Conservation (phyloP, 2,888 invertebrate genomes). For the Corythucha ciliata region DNA sequence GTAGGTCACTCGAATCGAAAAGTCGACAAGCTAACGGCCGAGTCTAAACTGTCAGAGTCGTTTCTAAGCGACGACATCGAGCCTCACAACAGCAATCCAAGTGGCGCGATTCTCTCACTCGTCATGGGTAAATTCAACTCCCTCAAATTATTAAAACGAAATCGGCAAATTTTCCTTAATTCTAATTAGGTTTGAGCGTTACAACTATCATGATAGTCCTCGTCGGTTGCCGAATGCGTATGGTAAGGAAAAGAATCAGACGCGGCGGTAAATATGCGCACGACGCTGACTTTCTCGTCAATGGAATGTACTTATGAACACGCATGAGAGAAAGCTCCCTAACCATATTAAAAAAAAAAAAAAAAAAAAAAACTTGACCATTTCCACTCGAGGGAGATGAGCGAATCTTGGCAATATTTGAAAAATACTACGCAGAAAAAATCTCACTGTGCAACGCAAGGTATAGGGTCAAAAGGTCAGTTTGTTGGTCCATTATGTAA, state of each 20-base stretch:
- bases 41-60: conserved; percentile 28
- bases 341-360: too few relatives aligned
- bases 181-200: conserved; percentile 66
- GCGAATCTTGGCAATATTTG: too few relatives aligned
- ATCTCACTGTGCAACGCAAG: too few relatives aligned
- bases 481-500: too few relatives aligned
- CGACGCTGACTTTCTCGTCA: conserved; percentile 93
- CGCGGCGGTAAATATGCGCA: conserved; percentile 76
- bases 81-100: conserved; percentile 47
- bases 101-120: conserved; percentile 69
- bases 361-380: too few relatives aligned
- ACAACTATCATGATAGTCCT: conserved; percentile 71
- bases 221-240: conserved; percentile 72
- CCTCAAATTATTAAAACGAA: too few relatives aligned
- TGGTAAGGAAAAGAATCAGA: conserved; percentile 61
- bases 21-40: conserved; percentile 32
- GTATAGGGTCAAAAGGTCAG: too few relatives aligned
- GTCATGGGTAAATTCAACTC: conserved; percentile 58
- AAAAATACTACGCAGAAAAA: too few relatives aligned
- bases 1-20: conserved; percentile 25
- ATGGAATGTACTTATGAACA: conserved; percentile 96
- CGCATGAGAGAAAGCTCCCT: too few relatives aligned
- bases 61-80: conserved; percentile 32
- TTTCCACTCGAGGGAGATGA: too few relatives aligned
- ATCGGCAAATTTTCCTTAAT: too few relatives aligned